Evolutionary conservation across 2,113 vertebrate genomes (phyloP), one percentile per base, ranked within the genome.

Genomic region (Corythoichthys intestinalis): DNA sequence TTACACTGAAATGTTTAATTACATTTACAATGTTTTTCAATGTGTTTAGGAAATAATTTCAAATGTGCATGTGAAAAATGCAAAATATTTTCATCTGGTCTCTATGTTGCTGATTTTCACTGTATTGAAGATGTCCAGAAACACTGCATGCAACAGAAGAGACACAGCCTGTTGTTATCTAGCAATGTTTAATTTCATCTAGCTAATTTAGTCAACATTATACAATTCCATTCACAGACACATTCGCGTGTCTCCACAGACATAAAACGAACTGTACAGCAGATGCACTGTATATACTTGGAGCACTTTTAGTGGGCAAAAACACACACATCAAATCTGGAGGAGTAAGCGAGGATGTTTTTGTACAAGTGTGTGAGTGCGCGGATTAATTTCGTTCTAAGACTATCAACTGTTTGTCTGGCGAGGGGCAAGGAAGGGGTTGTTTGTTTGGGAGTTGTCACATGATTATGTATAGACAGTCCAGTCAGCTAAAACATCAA

Each of bases 221-320:
- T 92, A 92, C 91, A 93, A 89, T 90, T 92, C 82, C 91, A 90
- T 84, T 88, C 91, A 93, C 91, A 76, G 88, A 92, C 90, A 91
- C 85, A 88, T 58, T 58, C 85, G 86, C 83, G 90, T 89, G 88
- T 85, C 89, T 91, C 89, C 91, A 93, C 90, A 88, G 89, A 92
- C 90, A 92, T 88, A 88, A 84, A 90, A 91, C 84, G 88, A 89
- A 90, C 89, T 91, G 87, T 91, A 92, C 90, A 88, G 89, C 86
- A 84, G 83, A 79, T 84, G 80, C 82, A 86, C 84, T 85, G 84
- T 73, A 85, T 73, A 85, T 85, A 81, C 76, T 87, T 52, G 77
- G 74, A 77, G 87, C 85, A 86, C 76, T 76, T 58, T 78, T 73
- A 79, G 82, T 75, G 85, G 84, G 72, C 76, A 90, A 83, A 83